Conservation (phyloP, 2,888 invertebrate species). For the Erebia aethiops region DNA sequence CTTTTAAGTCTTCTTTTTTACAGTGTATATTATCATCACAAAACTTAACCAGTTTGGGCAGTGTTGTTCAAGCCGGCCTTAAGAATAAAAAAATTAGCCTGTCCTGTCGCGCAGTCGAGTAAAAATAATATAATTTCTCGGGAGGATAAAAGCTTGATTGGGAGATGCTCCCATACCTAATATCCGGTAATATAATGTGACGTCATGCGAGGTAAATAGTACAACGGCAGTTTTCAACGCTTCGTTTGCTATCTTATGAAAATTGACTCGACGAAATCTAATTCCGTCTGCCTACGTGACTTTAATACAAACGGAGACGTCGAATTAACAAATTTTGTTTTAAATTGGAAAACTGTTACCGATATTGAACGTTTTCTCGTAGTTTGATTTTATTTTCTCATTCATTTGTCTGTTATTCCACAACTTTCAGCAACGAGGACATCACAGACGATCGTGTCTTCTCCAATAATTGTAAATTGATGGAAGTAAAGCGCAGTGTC, state of each 20-base stretch:
- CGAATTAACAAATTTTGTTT: constrained; percentile 16
- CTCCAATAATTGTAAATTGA: no score
- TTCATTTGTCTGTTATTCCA: background rate
- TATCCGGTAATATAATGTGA: constrained; percentile 31
- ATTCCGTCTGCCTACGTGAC: constrained; percentile 37
- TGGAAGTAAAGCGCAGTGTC: no score
- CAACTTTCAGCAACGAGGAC: no score
- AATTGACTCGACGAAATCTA: constrained; percentile 39
- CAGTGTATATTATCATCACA: no score
- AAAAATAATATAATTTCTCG: background rate
- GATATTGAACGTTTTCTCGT: constrained; percentile 1
- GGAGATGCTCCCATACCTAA: constrained; percentile 1
- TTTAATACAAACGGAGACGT: constrained; percentile 4
- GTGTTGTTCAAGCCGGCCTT: no score
- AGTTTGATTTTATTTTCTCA: background rate
- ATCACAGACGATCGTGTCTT: no score
- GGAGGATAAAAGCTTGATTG: constrained; percentile 4
- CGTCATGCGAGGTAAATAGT: constrained; percentile 40
- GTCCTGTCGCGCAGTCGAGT: background rate
- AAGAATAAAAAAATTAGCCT: background rate
- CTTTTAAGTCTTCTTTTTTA: no score
- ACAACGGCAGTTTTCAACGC: constrained; percentile 42
- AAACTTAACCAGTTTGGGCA: no score
- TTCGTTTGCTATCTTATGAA: constrained; percentile 39
- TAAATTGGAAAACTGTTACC: constrained; percentile 10